Evolutionary conservation across 2,113 vertebrate species (phyloP).

Genomic region (Melierax canorus): DNA sequence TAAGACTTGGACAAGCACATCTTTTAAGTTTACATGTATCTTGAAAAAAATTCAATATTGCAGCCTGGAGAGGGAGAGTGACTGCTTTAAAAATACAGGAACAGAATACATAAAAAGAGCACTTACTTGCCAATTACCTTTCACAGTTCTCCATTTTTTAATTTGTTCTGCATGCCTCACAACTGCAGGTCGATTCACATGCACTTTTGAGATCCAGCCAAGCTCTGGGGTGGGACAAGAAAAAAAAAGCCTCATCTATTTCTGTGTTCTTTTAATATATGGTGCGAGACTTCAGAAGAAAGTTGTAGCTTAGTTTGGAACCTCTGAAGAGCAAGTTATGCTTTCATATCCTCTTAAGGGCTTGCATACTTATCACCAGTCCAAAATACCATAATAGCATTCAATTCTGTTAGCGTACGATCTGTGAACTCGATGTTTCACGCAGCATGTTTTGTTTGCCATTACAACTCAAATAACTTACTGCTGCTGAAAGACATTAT

Average conservation of each 20-base stretch:
- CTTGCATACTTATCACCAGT: background rate
- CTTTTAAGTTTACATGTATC: constrained; percentile 70
- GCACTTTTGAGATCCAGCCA: constrained; percentile 82
- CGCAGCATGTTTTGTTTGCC: background rate
- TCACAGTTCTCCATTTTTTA: constrained; percentile 78
- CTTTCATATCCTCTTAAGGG: background rate
- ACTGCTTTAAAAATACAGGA: constrained; percentile 1
- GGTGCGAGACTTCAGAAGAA: background rate
- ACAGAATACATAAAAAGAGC: constrained; percentile 28
- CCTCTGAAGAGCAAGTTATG: background rate
- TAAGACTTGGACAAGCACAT: constrained; percentile 68
- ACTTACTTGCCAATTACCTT: constrained; percentile 91
- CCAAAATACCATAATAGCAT: background rate
- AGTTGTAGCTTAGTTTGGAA: background rate
- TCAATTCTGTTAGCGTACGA: background rate
- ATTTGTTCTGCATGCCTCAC: constrained; percentile 84
- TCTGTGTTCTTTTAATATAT: background rate
- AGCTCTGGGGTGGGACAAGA: constrained; percentile 74
- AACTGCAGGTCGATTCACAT: constrained; percentile 89
- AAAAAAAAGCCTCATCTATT: background rate
- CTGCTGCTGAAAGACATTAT: background rate
- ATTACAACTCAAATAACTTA: background rate
- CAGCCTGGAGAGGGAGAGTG: constrained; percentile 43
- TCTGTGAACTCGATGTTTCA: background rate
- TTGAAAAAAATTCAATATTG: constrained; percentile 71